Base-by-base conservation (phyloP, 1,140 invertebrate species). In the Solenopsis fugax region DNA sequence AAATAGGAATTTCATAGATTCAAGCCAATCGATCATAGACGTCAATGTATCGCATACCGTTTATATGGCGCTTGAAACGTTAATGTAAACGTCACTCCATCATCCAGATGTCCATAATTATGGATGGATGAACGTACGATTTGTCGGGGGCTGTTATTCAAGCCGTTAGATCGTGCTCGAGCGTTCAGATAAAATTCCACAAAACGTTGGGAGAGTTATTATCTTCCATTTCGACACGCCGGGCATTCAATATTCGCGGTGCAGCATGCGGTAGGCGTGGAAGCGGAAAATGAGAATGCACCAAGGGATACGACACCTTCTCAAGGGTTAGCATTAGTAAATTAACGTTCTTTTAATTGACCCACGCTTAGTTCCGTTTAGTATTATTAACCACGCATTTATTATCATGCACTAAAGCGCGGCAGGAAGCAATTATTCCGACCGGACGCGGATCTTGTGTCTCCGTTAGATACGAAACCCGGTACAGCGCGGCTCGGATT, bases 281-380 rank as follows among this genome's bases (percentile, higher is more conserved):
- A 85, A 69, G 77, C 72, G 18, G 58, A 24, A 87, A 77, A 69
- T 16, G 34, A 69, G 37, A 69, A 54, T 48, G 45, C 10, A 67
- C n/a, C n/a, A 52, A 37, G 45, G 29, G 10, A 56, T 58, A 64
- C 56, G 37, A 76, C 62, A 71, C 69, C 56, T 65, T 48, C 65
- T 16, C 75, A 10, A 48, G 41, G 37, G n/a, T 45, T 48, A 89
- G 77, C 72, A 58, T 58, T 60, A 21, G 76, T 85, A 85, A 90
- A 93, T 92, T 91, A 93, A 88, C 82, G 71, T 88, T 65, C 76
- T 81, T 88, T 84, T 88, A 77, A 89, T 90, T 92, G 87, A 89
- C 89, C 77, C 72, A 58, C 75, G 85, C 89, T 91, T 69, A 81
- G 84, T 82, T 88, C 75, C 84, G 65, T 75, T 89, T 88, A 75